Evolutionary conservation across 2,797 vertebrate genomes (phyloP).

Genomic region (Hybognathus amarus): DNA sequence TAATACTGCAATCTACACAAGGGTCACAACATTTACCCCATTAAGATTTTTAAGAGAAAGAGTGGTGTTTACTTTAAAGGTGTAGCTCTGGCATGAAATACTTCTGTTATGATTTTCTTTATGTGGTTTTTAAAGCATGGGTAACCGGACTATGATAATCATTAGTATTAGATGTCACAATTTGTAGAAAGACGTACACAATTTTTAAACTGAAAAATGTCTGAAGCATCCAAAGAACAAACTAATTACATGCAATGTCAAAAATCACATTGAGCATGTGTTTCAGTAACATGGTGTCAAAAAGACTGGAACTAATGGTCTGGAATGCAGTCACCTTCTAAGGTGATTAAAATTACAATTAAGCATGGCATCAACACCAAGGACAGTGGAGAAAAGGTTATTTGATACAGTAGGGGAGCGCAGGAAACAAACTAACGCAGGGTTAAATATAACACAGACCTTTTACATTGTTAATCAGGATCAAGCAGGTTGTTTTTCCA

Average conservation of each 20-base stretch:
- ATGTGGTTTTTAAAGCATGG: not conserved
- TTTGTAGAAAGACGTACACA: not conserved
- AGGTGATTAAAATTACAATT: conserved; percentile 40
- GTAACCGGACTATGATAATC: not conserved
- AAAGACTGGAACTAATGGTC: conserved; percentile 32
- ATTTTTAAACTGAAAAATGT: conserved; percentile 13
- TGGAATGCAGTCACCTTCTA: conserved; percentile 37
- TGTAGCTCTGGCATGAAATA: not conserved
- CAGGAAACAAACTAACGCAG: no score
- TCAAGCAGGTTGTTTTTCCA: no score
- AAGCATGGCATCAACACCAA: conserved; percentile 33
- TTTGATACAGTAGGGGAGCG: not conserved
- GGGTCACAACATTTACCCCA: conserved; percentile 26
- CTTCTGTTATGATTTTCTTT: not conserved
- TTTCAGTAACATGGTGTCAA: conserved; percentile 13
- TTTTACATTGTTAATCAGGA: no score
- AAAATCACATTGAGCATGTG: conserved; percentile 36
- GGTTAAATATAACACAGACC: no score
- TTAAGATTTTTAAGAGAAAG: not conserved
- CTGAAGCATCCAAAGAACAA: conserved; percentile 9
- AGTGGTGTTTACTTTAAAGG: not conserved
- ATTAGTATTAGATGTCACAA: not conserved
- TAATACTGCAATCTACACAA: not conserved
- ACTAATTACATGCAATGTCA: conserved; percentile 29
- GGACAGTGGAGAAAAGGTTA: conserved; percentile 16